Base-by-base conservation (phyloP, 2,797 vertebrate genomes). In the Ara ararauna region DNA sequence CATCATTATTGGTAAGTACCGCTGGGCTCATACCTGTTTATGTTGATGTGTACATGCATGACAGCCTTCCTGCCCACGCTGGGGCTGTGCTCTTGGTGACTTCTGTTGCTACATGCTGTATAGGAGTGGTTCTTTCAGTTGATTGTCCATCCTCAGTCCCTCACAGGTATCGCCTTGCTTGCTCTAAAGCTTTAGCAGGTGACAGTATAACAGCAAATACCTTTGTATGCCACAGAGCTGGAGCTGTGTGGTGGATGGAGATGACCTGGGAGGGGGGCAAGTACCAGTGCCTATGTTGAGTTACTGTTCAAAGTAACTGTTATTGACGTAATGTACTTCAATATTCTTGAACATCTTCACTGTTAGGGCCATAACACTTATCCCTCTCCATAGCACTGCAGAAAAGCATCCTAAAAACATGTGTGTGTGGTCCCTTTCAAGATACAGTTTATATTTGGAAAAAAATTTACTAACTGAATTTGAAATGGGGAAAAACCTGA, bases 1-100 rank as follows among this genome's bases (percentile, higher is more conserved):
- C 98, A 99, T 99, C 98, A 99, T 99, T 97, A 99, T 99, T 60
- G 99, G 99, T 99, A 97, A 99, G 99, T 99, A 90, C 42, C 6
- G 1, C 11, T 19, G 85, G 27, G 61, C 20, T 8, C 5, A 0
- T 23, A 4, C 14, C 42, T 58, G 8, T 27, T 10, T 2, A 0
- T 38, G 38, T 10, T 9, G 1, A 1, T 34, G 32, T 24, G 38
- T 60, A 5, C 42, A 0, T 48, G 32, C 30, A 4, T 14, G 71
- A 40, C 44, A 16, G 44, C 17, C n/a, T 65, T 2, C 34, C 44
- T 22, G 1, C 66, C 34, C 2, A 8, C 4, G 47, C 50, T 19
- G 10, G 5, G 67, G 26, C 82, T 82, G 24, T 34, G 7, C 53
- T 68, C 1, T 0, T 13, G 45, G 11, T 85, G 72, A 9, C n/a